A percentile compares a stretch with the other conserved stretches of the same genome.
These are phyloP conservation scores for Apogon hyalosoma DNA, from an alignment of 2,797 vertebrate species.

Conservation along the genomic window DNA sequence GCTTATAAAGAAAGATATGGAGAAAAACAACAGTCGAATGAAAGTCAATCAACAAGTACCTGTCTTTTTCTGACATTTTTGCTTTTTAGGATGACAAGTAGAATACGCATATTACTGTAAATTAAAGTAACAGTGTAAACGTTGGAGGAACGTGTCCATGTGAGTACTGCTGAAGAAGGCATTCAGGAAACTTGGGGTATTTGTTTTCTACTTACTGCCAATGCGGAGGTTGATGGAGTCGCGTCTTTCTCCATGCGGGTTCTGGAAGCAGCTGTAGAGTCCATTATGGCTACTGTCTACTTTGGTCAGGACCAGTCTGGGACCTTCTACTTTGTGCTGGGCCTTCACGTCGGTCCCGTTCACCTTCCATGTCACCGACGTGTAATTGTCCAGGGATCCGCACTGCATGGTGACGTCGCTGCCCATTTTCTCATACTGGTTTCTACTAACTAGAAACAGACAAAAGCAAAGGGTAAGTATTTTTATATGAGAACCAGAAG, in stretches of 20 bases:
- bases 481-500: neutral
- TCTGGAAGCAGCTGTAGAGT: constrained; percentile 95
- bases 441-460: constrained; percentile 80
- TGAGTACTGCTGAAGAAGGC: too few relatives aligned
- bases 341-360: constrained; percentile 92
- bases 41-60: too few relatives aligned
- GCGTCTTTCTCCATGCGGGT: constrained; percentile 90
- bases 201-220: constrained; percentile 88
- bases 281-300: constrained; percentile 90
- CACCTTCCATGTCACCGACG: constrained; percentile 93
- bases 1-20: too few relatives aligned
- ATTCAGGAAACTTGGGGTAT: too few relatives aligned
- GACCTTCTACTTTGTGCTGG: constrained; percentile 87
- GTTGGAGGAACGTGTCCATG: too few relatives aligned
- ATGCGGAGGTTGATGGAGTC: constrained; percentile 92
- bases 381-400: constrained; percentile 89
- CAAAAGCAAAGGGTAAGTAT: constrained; percentile 18
- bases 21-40: too few relatives aligned
- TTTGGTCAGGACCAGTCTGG: constrained; percentile 85
- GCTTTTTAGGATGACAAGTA: too few relatives aligned
- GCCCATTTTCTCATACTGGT: constrained; percentile 91
- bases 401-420: constrained; percentile 93
- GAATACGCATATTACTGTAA: too few relatives aligned
- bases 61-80: too few relatives aligned
- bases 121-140: too few relatives aligned